phyloP scores from a whole-genome alignment of 2,113 vertebrate genomes.

The Pelecanoides urinatrix region DNA sequence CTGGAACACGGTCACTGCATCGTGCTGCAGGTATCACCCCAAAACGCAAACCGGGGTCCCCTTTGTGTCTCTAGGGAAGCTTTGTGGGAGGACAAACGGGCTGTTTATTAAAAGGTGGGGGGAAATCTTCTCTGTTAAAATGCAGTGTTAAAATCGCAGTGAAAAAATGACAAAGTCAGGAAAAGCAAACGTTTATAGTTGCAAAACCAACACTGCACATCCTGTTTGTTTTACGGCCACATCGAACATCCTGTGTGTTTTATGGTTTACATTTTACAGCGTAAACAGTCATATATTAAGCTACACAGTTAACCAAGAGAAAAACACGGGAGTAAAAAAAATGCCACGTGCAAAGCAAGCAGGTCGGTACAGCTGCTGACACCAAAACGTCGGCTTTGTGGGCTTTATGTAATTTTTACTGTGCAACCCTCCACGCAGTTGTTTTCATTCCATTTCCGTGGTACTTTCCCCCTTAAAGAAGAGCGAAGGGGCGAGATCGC shows the following conservation, averaged over 20 bases:
- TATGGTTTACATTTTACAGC: constrained; percentile 28
- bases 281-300: constrained; percentile 7
- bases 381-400: rapidly evolving
- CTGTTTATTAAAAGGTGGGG: background rate
- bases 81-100: background rate
- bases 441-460: background rate
- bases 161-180: constrained; percentile 24
- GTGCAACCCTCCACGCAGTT: rapidly evolving
- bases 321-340: background rate
- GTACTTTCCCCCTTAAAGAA: background rate
- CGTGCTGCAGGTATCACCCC: rapidly evolving
- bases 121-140: background rate
- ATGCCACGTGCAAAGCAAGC: background rate
- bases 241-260: constrained; percentile 31
- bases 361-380: background rate
- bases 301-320: background rate
- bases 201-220: constrained; percentile 38
- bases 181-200: background rate
- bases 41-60: background rate
- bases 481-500: background rate
- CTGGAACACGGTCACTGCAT: rapidly evolving
- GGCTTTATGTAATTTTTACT: background rate
- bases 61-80: background rate
- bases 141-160: background rate
- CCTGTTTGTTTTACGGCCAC: constrained; percentile 54